Base-by-base conservation (phyloP, 1,140 invertebrate genomes). In the Scylla paramamosain region DNA sequence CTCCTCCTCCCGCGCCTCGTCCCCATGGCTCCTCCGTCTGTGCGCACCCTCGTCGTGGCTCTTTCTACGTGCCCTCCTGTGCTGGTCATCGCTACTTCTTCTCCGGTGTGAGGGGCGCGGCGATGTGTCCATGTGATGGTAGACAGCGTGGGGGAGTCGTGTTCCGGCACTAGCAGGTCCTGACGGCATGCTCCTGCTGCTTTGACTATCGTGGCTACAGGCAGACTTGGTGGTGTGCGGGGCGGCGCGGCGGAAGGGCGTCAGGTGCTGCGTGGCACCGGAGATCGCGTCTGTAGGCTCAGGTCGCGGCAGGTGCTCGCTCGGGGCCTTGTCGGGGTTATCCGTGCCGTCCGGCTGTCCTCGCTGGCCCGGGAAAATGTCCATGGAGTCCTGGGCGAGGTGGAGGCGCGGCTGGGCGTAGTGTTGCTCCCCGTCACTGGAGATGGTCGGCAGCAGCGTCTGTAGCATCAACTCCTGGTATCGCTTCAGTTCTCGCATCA, bases 401-500 rank as follows among this genome's bases (percentile, higher is more conserved):
- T 95, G 87, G 28, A 39, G 89, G 39, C 88, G 92, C 28, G n/a
- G 48, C 20, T 39, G 77, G 46, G 32, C 20, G 86, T 93, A 46
- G 29, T 48, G 83, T 25, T 91, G 46, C 67, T 94, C 95, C 20
- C 83, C 88, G 20, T 31, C 91, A 39, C 93, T 90, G 28, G 95
- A 83, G 67, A 96, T 96, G 67, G 92, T 46, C 12, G 95, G 95
- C 3, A 96, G 77, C n/a, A 96, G 94, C 7, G 95, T 96, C 46
- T 95, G 87, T 8, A 96, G 86, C 95, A 96, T 96, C 6, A 96
- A 87, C 32, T 93, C 95, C 67, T 92, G 84, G 94, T 96, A 96
- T 46, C 95, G 91, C 29, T 93, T 90, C 4, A 96, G 67, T 46
- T 96, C 95, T 46, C 93, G 91, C 95, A 96, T 96, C 95, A 96